These are phyloP conservation scores for Formica exsecta DNA, from an alignment of 1,140 invertebrate genomes.

Conservation along the genomic window DNA sequence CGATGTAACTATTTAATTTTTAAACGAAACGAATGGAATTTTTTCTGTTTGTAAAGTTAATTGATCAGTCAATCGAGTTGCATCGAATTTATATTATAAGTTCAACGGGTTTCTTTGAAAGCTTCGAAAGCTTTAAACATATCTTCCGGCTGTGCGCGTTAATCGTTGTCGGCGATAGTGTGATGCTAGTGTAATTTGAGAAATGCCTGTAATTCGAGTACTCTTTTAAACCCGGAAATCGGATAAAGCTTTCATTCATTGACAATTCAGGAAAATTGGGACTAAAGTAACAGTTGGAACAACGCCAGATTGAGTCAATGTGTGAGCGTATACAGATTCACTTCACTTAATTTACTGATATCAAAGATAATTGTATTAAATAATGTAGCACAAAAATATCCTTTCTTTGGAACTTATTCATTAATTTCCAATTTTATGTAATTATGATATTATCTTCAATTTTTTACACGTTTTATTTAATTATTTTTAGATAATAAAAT, in stretches of 20 bases:
- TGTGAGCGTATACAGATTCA: constrained; percentile 19
- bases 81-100: background rate
- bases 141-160: background rate
- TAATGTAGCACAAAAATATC: background rate
- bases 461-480: background rate
- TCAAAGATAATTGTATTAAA: background rate
- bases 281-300: constrained; percentile 51
- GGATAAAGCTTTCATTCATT: constrained; percentile 56
- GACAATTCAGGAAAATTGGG: constrained; percentile 44
- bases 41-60: background rate
- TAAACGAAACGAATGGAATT: background rate
- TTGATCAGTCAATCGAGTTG: background rate
- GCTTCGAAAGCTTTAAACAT: background rate
- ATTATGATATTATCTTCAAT: background rate
- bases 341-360: constrained; percentile 24
- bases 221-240: constrained; percentile 53
- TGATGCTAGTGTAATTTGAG: constrained; percentile 41
- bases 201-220: constrained; percentile 38
- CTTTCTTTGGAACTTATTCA: background rate
- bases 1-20: background rate
- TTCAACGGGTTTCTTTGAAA: background rate
- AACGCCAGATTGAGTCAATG: constrained; percentile 53
- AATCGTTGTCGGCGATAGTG: constrained; percentile 41
- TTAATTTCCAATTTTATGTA: background rate
- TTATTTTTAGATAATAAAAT: background rate